These are phyloP conservation scores for Dromiciops gliroides DNA, from an alignment of 2,113 vertebrate species.

Conservation along the genomic window DNA sequence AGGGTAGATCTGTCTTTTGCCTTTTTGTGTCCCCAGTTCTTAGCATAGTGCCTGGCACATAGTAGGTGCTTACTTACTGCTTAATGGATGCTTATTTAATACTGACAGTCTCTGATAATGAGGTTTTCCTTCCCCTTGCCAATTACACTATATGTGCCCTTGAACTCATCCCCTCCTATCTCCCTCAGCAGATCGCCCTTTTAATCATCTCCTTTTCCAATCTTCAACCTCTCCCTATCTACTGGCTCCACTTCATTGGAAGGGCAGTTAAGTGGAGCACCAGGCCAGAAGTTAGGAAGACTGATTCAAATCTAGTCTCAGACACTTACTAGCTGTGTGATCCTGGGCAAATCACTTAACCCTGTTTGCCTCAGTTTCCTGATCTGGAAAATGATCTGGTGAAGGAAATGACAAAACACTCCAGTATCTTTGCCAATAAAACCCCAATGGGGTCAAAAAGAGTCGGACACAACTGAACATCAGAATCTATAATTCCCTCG, in stretches of 20 bases:
- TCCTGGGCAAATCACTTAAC: not conserved
- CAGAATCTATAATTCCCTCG: not conserved
- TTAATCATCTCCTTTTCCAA: not conserved
- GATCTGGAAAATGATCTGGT: not conserved
- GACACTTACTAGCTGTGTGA: not conserved
- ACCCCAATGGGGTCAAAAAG: not conserved
- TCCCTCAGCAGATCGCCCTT: no score
- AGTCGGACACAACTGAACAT: not conserved
- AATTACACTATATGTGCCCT: no score
- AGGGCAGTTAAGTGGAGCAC: not conserved
- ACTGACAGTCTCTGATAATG: not conserved
- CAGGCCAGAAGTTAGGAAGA: not conserved
- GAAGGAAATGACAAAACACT: no score
- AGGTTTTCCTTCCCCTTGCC: not conserved
- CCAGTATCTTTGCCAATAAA: no score
- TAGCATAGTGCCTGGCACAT: not conserved
- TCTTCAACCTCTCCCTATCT: not conserved
- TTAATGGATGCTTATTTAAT: no score
- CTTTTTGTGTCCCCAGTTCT: not conserved
- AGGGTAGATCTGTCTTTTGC: not conserved
- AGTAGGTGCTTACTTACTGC: no score
- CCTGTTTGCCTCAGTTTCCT: not conserved
- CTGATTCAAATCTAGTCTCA: not conserved
- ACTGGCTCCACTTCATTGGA: not conserved
- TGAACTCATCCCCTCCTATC: no score